Evolutionary conservation across 1,140 invertebrate genomes (phyloP).

Genomic region (Lucilia cuprina): DNA sequence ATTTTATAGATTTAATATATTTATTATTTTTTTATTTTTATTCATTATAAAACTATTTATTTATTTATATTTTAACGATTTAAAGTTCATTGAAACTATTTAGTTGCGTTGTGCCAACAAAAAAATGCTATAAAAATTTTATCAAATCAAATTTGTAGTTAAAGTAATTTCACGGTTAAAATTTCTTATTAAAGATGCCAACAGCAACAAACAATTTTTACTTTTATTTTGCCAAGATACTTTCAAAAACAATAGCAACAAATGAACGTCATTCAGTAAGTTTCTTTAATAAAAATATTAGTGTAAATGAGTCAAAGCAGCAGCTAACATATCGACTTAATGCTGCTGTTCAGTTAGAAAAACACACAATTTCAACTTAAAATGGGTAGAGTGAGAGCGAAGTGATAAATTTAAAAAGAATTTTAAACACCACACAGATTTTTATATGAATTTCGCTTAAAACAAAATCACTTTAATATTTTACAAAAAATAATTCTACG

Average conservation of each 20-base stretch:
- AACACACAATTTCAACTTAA: background rate
- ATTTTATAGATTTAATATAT: background rate
- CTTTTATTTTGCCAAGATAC: background rate
- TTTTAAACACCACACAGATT: background rate
- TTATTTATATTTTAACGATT: background rate
- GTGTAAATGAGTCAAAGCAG: background rate
- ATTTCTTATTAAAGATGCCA: constrained; percentile 15
- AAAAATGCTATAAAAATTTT: background rate
- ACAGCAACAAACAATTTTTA: background rate
- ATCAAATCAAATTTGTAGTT: background rate
- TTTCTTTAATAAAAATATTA: background rate
- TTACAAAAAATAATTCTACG: background rate
- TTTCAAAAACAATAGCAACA: background rate
- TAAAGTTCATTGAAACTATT: background rate
- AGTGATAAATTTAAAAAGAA: background rate
- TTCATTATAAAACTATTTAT: background rate
- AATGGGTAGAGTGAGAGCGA: background rate
- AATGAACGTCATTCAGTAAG: background rate
- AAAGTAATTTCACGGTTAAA: constrained; percentile 1
- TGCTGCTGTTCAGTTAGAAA: background rate
- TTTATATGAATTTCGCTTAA: background rate
- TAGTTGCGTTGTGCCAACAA: background rate
- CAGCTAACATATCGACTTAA: background rate
- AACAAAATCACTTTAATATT: background rate
- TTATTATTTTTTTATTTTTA: background rate